Base-by-base conservation (phyloP, 2,113 vertebrate genomes). In the Microcebus jonahi region DNA sequence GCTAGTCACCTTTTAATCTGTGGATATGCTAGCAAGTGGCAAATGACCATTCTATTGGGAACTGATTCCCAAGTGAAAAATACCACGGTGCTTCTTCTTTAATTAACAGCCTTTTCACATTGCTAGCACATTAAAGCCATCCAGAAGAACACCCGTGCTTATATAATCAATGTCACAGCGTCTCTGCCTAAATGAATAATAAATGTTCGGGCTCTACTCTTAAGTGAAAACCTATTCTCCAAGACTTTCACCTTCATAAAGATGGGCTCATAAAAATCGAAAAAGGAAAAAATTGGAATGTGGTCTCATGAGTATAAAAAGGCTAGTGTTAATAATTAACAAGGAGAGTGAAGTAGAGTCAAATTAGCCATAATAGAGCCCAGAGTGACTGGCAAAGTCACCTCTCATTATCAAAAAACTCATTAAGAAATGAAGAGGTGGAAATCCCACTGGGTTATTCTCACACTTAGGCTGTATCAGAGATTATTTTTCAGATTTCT, bases 291-390 rank as follows among this genome's bases (percentile, higher is more conserved):
- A 98, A 98, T 97, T 98, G 98, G 98, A 98, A 98, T 98, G 95
- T 98, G 94, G 98, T 99, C 99, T 99, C 99, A 81, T 97, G 98
- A 98, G 99, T 99, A 99, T 99, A 99, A 99, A 99, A 99, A 99
- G 99, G 99, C 99, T 99, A 99, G 99, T 99, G 99, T 99, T 99
- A 99, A 99, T 99, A 99, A 99, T 99, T 99, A 99, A 98, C 98
- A 99, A 98, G 98, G 98, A 98, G 98, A 99, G 98, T 98, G 99
- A 99, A 99, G 99, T 99, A 98, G 99, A 99, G 98, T 98, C 98
- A 99, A 99, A 99, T 99, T 99, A 99, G 98, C 98, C 98, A 99
- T 99, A 99, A 99, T 99, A 99, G 99, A 99, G 99, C 98, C 99
- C 99, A 98, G 97, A 98, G 99, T 99, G 99, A 99, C 99, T 98